Base-by-base conservation (phyloP, 2,113 vertebrate species). In the Capricornis sumatraensis region DNA sequence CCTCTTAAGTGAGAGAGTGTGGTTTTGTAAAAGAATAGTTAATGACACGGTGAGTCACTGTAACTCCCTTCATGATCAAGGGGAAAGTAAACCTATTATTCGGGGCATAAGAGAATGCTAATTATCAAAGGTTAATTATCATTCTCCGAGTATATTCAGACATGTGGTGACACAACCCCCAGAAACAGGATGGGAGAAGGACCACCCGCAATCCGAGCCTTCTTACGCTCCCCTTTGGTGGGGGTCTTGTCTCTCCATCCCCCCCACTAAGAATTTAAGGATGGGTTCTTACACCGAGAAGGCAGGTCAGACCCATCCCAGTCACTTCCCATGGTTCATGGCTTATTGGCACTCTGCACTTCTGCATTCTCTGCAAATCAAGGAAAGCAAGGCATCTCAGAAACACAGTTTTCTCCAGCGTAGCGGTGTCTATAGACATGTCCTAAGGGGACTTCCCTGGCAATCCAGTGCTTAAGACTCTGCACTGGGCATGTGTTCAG, bases 361-460 rank as follows among this genome's bases (percentile, higher is more conserved):
- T 82, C 19, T 53, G 7, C 6, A 0, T n/a, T 53, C 17, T 53
- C 1, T 36, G 60, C 76, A 71, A 89, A 14, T 30, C 21, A 1
- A 64, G 6, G 23, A 82, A 50, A 74, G 4, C 43, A 19, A 84
- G 27, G 0, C 28, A 5, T 33, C 17, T 74, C 30, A 50, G 33
- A 74, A 9, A 25, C 21, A 14, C 62, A 13, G 5, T 90, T 60
- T 74, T 55, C 62, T 90, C 52, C 19, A 17, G 33, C 6, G 27
- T 43, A 27, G 33, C 52, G 0, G 2, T 12, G 64, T 21, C 6
- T 27, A 5, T 52, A 12, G n/a, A 13, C 9, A 19, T 9, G 8
- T 25, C 10, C 3, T 16, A 4, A 0, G 19, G n/a, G n/a, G n/a
- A 23, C 19, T 12, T 6, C 2, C 2, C n/a, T 12, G n/a, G n/a